Conservation (phyloP, 2,888 invertebrate species). For the Silvanus unidentatus region DNA sequence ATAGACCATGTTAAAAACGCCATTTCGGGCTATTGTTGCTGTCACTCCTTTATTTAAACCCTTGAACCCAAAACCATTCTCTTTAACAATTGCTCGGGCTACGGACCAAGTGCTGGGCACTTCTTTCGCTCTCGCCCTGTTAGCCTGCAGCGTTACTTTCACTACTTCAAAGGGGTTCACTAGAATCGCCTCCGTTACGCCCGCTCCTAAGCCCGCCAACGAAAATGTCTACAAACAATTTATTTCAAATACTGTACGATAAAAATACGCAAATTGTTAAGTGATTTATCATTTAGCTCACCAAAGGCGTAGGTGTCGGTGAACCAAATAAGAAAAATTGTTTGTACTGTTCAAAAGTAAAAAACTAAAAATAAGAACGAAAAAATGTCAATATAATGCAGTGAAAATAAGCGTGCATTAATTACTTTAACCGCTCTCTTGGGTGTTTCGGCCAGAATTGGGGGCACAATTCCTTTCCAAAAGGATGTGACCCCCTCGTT, state of each 20-base stretch:
- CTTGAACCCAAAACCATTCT: conserved; percentile 69
- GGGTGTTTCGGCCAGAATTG: conserved; percentile 90
- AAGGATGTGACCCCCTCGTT: conserved; percentile 78
- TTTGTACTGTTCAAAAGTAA: conserved; percentile 91
- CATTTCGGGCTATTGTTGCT: conserved; percentile 84
- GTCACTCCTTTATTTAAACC: conserved; percentile 85
- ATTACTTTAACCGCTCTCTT: conserved; percentile 82
- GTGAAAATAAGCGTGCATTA: not conserved
- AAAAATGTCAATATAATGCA: conserved; percentile 13
- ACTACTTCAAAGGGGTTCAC: conserved; percentile 95
- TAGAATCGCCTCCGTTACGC: conserved; percentile 84
- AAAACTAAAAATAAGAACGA: conserved; percentile 56
- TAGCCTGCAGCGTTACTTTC: conserved; percentile 82
- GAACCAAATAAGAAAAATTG: conserved; percentile 75
- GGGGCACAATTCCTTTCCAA: conserved; percentile 92
- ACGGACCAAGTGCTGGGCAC: conserved; percentile 72
- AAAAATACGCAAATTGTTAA: not conserved
- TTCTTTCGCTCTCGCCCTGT: conserved; percentile 58
- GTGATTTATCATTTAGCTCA: conserved; percentile 43
- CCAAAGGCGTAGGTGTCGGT: conserved; percentile 68
- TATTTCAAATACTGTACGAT: not conserved
- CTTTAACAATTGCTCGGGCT: conserved; percentile 70
- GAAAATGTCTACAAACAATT: conserved; percentile 68
- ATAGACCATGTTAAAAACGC: conserved; percentile 88
- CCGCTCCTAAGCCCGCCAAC: conserved; percentile 81